Conservation (phyloP, 2,797 vertebrate species). For the Phoeniculus purpureus region DNA sequence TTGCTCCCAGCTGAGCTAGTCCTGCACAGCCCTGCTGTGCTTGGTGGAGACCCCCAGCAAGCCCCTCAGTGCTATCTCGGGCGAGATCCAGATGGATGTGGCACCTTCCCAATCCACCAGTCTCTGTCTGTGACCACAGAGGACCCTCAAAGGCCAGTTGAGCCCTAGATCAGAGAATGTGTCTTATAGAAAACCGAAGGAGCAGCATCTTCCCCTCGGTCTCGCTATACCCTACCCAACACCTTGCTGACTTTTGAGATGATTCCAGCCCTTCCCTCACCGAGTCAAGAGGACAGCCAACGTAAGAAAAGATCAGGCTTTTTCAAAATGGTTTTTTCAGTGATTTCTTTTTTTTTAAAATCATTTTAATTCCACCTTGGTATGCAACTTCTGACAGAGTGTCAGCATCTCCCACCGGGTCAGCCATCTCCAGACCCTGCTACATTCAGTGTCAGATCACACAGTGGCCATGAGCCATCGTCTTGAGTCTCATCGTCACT, state of each 20-base stretch:
- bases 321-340: neutral
- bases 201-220: neutral
- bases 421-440: constrained; percentile 36
- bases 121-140: neutral
- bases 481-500: neutral
- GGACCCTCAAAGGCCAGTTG: neutral
- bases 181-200: neutral
- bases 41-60: neutral
- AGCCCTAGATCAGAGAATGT: neutral
- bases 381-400: constrained; percentile 47
- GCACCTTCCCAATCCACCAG: neutral
- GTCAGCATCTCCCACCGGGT: neutral
- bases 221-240: neutral
- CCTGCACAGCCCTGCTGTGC: neutral
- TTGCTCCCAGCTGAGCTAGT: neutral
- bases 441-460: constrained; percentile 58
- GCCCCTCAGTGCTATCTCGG: no score
- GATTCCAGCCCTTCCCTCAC: neutral
- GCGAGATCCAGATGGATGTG: neutral
- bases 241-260: neutral
- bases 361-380: constrained; percentile 64
- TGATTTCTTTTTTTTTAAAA: neutral
- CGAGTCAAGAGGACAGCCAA: neutral
- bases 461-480: neutral
- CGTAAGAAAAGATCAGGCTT: neutral